Percentiles rank a stretch among this genome's conserved stretches.
Conservation (phyloP, 2,113 vertebrate genomes). For the Seriola quinqueradiata region DNA sequence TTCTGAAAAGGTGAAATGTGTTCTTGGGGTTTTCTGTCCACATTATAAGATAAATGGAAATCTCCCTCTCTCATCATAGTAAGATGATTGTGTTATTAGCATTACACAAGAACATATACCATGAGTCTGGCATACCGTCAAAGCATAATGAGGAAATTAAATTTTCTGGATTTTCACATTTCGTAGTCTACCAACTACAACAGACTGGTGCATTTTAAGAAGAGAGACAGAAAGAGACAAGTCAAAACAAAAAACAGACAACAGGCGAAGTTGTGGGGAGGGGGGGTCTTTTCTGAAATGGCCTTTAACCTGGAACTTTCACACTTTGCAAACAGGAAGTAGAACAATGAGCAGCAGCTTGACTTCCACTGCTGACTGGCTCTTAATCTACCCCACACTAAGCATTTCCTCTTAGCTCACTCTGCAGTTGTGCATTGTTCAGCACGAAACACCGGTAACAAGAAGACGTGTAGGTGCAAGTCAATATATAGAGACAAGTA, state of each 20-base stretch:
- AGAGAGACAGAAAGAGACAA: too few relatives aligned
- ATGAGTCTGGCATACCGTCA: too few relatives aligned
- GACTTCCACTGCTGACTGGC: constrained; percentile 58
- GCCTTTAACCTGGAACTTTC: constrained; percentile 42
- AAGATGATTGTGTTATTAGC: too few relatives aligned
- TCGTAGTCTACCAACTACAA: too few relatives aligned
- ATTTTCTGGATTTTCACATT: too few relatives aligned
- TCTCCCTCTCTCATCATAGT: too few relatives aligned
- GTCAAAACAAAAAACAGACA: not conserved
- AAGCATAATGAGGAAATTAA: too few relatives aligned
- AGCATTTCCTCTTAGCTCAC: constrained; percentile 49
- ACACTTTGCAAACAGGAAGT: constrained; percentile 77
- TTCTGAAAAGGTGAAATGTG: not conserved
- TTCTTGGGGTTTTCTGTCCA: too few relatives aligned
- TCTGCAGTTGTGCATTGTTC: constrained; percentile 30
- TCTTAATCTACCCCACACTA: constrained; percentile 1
- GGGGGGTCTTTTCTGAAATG: constrained; percentile 9
- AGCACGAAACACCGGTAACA: not conserved
- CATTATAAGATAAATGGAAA: not conserved
- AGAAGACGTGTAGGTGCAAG: not conserved
- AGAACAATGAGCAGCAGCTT: constrained; percentile 73
- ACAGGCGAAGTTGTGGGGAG: constrained; percentile 20
- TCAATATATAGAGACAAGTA: not conserved
- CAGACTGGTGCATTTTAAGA: too few relatives aligned
- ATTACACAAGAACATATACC: too few relatives aligned